Evolutionary conservation across 2,888 invertebrate species (phyloP).

Genomic region (Falcaria lacertinaria): DNA sequence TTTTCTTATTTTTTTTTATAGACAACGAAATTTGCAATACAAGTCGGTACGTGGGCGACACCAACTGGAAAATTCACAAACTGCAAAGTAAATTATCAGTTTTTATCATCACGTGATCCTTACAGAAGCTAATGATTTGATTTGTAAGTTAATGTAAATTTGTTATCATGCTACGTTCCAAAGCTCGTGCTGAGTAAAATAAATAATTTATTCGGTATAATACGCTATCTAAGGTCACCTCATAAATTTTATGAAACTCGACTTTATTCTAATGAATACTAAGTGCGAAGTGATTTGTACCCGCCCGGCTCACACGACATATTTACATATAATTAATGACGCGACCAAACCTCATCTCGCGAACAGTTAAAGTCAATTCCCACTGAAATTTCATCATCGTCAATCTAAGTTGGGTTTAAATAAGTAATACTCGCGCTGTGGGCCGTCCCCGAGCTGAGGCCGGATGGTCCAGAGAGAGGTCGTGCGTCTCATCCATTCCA

Average conservation of each 20-base stretch:
- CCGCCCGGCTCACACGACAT: slow-evolving; percentile 24
- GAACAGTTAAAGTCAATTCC: slow-evolving; percentile 74
- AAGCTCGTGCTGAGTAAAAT: too few species aligned
- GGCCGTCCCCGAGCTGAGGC: slow-evolving; percentile 61
- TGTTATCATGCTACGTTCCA: slow-evolving; percentile 2
- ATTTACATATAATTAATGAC: slow-evolving; percentile 59
- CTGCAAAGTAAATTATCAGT: too few species aligned
- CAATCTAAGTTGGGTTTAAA: slow-evolving; percentile 72
- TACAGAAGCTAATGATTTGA: too few species aligned
- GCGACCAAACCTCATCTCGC: slow-evolving; percentile 65
- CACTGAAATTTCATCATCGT: slow-evolving; percentile 79
- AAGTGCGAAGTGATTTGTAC: slow-evolving; percentile 26
- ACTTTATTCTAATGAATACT: slow-evolving; percentile 19
- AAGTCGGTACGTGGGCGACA: too few species aligned
- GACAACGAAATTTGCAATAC: too few species aligned
- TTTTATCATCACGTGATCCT: too few species aligned
- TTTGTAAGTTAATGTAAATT: too few species aligned
- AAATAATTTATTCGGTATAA: too few species aligned
- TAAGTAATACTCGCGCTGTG: slow-evolving; percentile 68
- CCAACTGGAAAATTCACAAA: too few species aligned
- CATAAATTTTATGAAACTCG: slow-evolving; percentile 6
- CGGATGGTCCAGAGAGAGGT: slow-evolving; percentile 64
- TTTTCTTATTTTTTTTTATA: too few species aligned
- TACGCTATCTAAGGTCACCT: too few species aligned
- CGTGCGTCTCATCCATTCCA: slow-evolving; percentile 56